phyloP scores from a whole-genome alignment of 1,140 invertebrate genomes.

The Drosophila melanica region DNA sequence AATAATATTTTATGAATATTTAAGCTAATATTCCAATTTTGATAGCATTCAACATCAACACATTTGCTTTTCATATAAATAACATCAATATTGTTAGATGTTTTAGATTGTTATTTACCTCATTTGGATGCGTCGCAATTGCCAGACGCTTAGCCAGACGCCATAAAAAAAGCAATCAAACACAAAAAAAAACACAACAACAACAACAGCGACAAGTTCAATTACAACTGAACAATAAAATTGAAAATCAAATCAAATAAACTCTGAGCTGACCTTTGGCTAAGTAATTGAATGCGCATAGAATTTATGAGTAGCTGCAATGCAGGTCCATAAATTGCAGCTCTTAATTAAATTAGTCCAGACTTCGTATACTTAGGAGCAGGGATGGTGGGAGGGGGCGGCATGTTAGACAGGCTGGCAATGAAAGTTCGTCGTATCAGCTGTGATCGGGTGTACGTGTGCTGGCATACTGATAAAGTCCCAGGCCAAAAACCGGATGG shows the following conservation, averaged over 20 bases:
- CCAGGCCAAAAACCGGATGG: background rate
- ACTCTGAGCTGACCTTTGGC: constrained; percentile 53
- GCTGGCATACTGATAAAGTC: constrained; percentile 47
- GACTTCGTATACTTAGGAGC: background rate
- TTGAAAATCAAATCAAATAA: constrained; percentile 57
- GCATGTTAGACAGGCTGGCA: constrained; percentile 28
- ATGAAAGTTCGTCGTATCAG: constrained; percentile 60
- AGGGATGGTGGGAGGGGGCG: background rate
- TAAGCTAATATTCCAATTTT: too few relatives aligned
- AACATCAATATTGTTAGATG: background rate
- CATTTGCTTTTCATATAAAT: background rate
- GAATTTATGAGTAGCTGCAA: constrained; percentile 66
- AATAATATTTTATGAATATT: too few relatives aligned
- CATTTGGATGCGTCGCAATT: constrained; percentile 34
- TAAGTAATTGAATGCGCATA: constrained; percentile 63
- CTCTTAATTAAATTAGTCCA: constrained; percentile 65
- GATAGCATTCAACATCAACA: too few relatives aligned
- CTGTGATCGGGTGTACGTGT: constrained; percentile 52
- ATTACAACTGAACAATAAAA: constrained; percentile 37
- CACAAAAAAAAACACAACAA: background rate
- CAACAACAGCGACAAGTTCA: constrained; percentile 7
- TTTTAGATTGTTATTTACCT: constrained; percentile 4
- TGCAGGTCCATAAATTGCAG: constrained; percentile 67
- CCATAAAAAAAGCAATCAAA: constrained; percentile 21
- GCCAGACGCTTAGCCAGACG: constrained; percentile 25